These are phyloP conservation scores for Mya arenaria DNA, from an alignment of 1,140 invertebrate species.

Conservation along the genomic window DNA sequence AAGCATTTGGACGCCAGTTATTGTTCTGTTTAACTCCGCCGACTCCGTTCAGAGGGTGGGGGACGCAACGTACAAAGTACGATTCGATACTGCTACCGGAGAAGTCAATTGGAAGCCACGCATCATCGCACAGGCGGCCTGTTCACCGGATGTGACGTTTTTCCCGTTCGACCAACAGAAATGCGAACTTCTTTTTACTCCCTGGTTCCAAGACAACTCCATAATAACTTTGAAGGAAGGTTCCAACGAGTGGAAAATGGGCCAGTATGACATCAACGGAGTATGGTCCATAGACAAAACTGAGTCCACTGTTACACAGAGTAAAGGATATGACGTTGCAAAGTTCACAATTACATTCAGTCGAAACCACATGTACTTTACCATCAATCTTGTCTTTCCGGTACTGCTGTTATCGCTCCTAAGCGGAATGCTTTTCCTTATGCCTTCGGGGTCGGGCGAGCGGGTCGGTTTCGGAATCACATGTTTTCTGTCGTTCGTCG, in stretches of 20 bases:
- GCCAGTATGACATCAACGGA: conserved; percentile 6
- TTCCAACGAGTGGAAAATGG: conserved; percentile 4
- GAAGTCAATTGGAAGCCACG: conserved; percentile 30
- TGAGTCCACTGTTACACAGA: background rate
- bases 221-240: background rate
- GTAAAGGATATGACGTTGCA: conserved; percentile 26
- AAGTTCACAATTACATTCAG: conserved; percentile 40
- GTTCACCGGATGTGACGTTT: conserved; percentile 46
- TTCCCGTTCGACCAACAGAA: conserved; percentile 47
- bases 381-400: conserved; percentile 38
- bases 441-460: conserved; percentile 48
- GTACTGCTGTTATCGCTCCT: conserved; percentile 26
- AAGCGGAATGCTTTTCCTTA: conserved; percentile 40
- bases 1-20: conserved; percentile 38
- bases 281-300: conserved; percentile 36
- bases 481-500: conserved; percentile 43
- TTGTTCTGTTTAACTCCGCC: conserved; percentile 36
- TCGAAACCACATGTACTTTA: conserved; percentile 29
- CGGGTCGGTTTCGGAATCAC: conserved; percentile 47
- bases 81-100: background rate
- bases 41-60: conserved; percentile 24
- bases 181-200: conserved; percentile 12
- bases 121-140: conserved; percentile 6
- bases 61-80: conserved; percentile 28
- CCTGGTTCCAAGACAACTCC: conserved; percentile 1